phyloP scores from a whole-genome alignment of 2,888 invertebrate species.

The Adineta ricciae region DNA sequence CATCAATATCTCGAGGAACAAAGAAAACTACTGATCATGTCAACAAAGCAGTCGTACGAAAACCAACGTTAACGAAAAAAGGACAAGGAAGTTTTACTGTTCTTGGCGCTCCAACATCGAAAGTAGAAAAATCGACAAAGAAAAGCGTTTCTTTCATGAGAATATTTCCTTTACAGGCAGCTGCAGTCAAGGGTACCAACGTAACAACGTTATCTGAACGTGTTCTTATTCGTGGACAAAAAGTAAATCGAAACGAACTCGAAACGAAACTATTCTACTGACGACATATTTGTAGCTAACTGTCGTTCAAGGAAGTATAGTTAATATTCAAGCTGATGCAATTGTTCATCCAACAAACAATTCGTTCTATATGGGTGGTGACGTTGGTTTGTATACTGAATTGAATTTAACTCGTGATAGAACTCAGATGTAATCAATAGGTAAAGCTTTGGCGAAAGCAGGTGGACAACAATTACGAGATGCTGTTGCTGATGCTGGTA shows the following conservation, averaged over 20 bases:
- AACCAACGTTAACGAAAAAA: neutral
- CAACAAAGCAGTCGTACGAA: neutral
- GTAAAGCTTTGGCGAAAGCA: slow-evolving; percentile 47
- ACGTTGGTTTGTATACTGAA: slow-evolving; percentile 47
- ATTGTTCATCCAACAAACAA: slow-evolving; percentile 53
- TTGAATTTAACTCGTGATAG: too few relatives aligned
- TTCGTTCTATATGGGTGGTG: slow-evolving; percentile 51
- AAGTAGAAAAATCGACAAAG: neutral
- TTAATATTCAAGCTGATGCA: slow-evolving; percentile 52
- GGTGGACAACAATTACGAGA: slow-evolving; percentile 52
- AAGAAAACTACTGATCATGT: neutral
- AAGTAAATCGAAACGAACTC: slow-evolving; percentile 41
- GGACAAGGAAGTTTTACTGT: neutral
- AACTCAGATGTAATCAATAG: neutral
- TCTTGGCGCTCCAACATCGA: neutral
- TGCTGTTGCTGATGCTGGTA: slow-evolving; percentile 46
- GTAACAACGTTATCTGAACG: slow-evolving; percentile 41
- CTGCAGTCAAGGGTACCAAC: neutral
- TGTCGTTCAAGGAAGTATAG: slow-evolving; percentile 53
- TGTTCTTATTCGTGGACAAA: slow-evolving; percentile 52
- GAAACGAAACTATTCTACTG: neutral
- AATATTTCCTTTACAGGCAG: neutral
- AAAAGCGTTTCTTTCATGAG: neutral
- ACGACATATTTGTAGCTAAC: slow-evolving; percentile 45
- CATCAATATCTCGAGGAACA: neutral